Evolutionary conservation across 2,888 invertebrate genomes (phyloP), one percentile per base, ranked within the genome.

Genomic region (Calliphora vomitoria): DNA sequence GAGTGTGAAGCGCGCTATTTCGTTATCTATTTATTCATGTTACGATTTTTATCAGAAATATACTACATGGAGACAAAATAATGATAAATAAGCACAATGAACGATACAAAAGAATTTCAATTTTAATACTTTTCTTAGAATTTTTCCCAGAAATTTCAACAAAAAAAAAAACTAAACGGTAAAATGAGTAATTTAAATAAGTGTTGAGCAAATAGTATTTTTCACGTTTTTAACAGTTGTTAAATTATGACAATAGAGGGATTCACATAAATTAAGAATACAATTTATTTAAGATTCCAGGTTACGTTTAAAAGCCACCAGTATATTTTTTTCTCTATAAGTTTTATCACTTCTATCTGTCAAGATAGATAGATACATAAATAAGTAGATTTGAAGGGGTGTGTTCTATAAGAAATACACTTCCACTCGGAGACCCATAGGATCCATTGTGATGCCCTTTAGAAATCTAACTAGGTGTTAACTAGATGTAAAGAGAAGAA

Each of bases 21-120:
- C 35, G 44, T 79, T 79, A 79, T 68, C 58, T 69, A 47, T 69
- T 38, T 50, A 20, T 80, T 80, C 20, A 25, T 44, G 25, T 69
- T 35, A 18, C 31, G 15, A 38, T 25, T 58, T 60, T 47, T 60
- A 60, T 69, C 35, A 18, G 31, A 8, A 4, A 53, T 25, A 1
- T 25, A 25, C 25, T 25, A 25, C 25, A 25, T 25, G 2, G 25
- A 25, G 2, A 25, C 20, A 44, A 44, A 58, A 60, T 58, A 35
- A 79, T 58, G 13, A 50, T 20, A 62, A 62, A 53, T 71, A 50
- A 72, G 62, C 62, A 62, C 8, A 80, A 60, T 50, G 6, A 47
- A 60, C 18, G 8, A 55, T 18, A 47, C 20, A 35, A 60, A 60
- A n/a, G 1, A 72, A 15, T 74, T 58, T 35, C 10, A 66, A 0